A percentile compares a stretch with the other conserved stretches of the same genome.
Conservation (phyloP, 2,888 invertebrate genomes). For the Hybos culiciformis region DNA sequence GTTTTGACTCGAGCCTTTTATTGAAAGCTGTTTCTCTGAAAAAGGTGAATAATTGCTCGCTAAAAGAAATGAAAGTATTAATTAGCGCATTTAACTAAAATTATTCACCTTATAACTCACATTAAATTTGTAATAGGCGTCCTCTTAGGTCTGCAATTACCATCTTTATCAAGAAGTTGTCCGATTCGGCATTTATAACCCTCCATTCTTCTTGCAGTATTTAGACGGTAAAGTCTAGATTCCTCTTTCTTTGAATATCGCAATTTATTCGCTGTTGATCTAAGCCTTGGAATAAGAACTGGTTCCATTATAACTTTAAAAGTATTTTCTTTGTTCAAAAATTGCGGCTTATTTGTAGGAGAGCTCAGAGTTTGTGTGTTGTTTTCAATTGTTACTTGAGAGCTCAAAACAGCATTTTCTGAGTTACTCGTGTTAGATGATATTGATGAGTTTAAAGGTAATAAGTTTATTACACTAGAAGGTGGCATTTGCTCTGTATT, state of each 20-base stretch:
- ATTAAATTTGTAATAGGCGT: conserved; percentile 19
- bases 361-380: neutral
- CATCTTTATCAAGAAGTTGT: conserved; percentile 19
- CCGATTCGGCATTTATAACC: neutral
- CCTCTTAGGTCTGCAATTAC: conserved; percentile 22
- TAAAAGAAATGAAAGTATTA: neutral
- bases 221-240: neutral
- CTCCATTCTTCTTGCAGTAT: neutral
- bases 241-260: neutral
- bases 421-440: too few relatives aligned
- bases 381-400: too few relatives aligned
- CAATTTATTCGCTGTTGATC: neutral
- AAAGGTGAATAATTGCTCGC: neutral
- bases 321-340: neutral
- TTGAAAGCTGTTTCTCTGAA: neutral
- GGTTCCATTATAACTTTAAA: conserved; percentile 7
- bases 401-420: too few relatives aligned
- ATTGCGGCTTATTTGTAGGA: neutral
- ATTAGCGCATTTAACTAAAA: neutral
- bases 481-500: neutral
- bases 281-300: conserved; percentile 5
- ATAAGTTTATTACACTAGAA: too few relatives aligned
- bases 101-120: neutral
- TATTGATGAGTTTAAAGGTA: too few relatives aligned
- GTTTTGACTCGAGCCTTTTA: too few relatives aligned